phyloP scores from a whole-genome alignment of 2,797 vertebrate genomes.

The Periophthalmus magnuspinnatus region DNA sequence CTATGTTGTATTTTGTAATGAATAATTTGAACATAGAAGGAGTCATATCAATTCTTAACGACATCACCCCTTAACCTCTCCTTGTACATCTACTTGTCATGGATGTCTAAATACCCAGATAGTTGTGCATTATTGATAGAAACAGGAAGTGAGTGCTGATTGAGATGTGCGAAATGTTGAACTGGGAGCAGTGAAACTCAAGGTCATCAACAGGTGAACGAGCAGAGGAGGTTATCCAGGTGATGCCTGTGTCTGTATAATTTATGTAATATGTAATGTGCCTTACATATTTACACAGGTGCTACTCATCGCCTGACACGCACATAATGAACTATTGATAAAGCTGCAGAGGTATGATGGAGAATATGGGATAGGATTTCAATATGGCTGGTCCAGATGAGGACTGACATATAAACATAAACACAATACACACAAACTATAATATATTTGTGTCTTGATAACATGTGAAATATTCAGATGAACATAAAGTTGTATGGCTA shows the following conservation, averaged over 20 bases:
- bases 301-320: not conserved
- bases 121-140: slow-evolving; percentile 5
- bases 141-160: slow-evolving; percentile 11
- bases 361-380: not conserved
- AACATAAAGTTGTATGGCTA: not conserved
- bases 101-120: not conserved
- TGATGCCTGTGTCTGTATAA: slow-evolving; percentile 6
- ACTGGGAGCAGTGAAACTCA: not conserved
- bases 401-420: too few relatives aligned
- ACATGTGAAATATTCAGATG: not conserved
- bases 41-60: slow-evolving; percentile 2
- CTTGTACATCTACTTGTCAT: not conserved
- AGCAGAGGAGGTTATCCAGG: not conserved
- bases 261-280: not conserved
- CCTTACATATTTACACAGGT: not conserved
- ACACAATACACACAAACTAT: too few relatives aligned
- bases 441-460: not conserved
- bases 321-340: not conserved
- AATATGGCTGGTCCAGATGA: not conserved
- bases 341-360: not conserved
- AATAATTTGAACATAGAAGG: not conserved
- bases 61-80: slow-evolving; percentile 5
- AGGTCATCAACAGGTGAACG: not conserved
- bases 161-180: not conserved
- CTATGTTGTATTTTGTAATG: not conserved